Evolutionary conservation across 2,113 vertebrate genomes (phyloP), one percentile per base, ranked within the genome.

Genomic region (Orycteropus afer): DNA sequence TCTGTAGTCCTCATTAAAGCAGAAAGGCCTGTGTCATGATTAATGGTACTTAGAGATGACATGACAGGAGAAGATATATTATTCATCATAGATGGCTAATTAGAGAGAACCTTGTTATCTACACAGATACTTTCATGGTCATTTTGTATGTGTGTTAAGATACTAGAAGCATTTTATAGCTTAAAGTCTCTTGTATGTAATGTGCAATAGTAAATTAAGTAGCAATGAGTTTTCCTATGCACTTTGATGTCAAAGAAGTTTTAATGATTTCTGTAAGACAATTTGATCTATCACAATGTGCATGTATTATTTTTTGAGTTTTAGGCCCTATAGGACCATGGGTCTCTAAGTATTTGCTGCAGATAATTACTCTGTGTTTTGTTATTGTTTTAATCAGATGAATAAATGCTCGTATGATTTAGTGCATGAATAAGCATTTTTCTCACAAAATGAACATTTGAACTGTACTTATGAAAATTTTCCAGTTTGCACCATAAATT

Each of bases 371-470:
- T 87, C 40, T 90, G 32, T 77, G 0, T 90, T 94, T 49, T 77
- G 47, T 32, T 95, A 87, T 95, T 98, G 93, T 86, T 95, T 97
- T 71, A 45, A 3, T 71, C 40, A 98, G 79, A 90, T 97, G 90
- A 96, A 96, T 76, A 5, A 42, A 71, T 96, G 95, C 55, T 93
- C 79, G 82, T 0, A 92, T 98, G 94, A 97, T 74, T 96, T 98
- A 98, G 93, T 98, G 98, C 98, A 99, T 99, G 98, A 96, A 97
- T 97, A 97, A 97, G 91, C 93, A 95, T 97, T 98, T n/a, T 98
- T 98, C 96, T 97, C 95, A 89, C 93, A 87, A 95, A 98, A 94
- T 94, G 92, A 98, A 98, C 88, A 97, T 97, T 97, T 97, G 91
- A 96, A 97, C 88, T 96, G 94, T 97, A 96, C 97, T 98, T 97